Base-by-base conservation (phyloP, 2,888 invertebrate species). In the Altica lythri region DNA sequence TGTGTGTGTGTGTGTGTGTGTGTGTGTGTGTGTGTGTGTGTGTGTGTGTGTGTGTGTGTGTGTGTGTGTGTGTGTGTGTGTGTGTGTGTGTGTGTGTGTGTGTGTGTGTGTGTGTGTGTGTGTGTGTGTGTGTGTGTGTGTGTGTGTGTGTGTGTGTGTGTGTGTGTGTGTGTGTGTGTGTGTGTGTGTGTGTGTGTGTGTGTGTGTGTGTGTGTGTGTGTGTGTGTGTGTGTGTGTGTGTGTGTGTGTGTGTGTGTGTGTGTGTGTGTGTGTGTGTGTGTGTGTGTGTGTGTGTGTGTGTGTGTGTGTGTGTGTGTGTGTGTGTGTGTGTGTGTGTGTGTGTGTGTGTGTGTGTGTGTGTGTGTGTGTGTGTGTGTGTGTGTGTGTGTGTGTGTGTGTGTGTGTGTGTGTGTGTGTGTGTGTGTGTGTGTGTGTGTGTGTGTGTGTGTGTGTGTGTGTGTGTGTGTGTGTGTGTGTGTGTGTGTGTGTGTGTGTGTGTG, bases 171-270 rank as follows among this genome's bases (percentile, higher is more conserved):
- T n/a, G n/a, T n/a, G n/a, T n/a, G n/a, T n/a, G n/a, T n/a, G n/a
- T n/a, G 30, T 30, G 30, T 30, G 30, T 30, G 30, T 30, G 30
- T 30, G 30, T 30, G 30, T 30, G 30, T 30, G 30, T 30, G 30
- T 30, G 30, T 30, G 30, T 30, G 30, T 30, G 30, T 30, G 30
- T 30, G 30, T 30, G 30, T 30, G 30, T 30, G 30, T 30, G 30
- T 30, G 30, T 30, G 30, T 30, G 30, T 30, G 30, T 30, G n/a
- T n/a, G n/a, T 37, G 6, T 37, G 37, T 37, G 37, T 37, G 37
- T 37, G 37, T 37, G 37, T 37, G 37, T 37, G 37, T 37, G 37
- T 37, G 37, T 37, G 37, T 37, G 37, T 37, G 37, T 37, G 37
- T 37, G 37, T 37, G 37, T 37, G 37, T 37, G 37, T 37, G 37